phyloP scores from a whole-genome alignment of 1,140 invertebrate genomes.

The Portunus trituberculatus region DNA sequence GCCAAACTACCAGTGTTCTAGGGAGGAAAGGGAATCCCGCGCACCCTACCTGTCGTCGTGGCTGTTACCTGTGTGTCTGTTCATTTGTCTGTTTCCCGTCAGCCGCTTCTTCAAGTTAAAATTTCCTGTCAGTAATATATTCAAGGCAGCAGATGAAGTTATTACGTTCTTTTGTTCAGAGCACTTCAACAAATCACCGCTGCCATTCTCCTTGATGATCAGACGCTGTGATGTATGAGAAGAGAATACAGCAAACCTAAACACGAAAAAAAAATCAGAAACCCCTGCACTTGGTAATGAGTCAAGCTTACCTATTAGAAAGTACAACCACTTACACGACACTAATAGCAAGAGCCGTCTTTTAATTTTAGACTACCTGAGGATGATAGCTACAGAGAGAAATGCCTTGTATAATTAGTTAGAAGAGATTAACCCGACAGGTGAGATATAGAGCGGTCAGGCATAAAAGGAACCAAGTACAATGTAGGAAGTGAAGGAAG shows the following conservation, averaged over 20 bases:
- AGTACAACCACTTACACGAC: background rate
- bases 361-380: background rate
- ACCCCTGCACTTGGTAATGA: background rate
- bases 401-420: slow-evolving; percentile 23
- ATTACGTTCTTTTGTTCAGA: background rate
- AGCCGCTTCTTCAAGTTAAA: background rate
- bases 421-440: background rate
- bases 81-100: background rate
- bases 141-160: background rate
- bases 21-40: background rate
- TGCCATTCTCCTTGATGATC: slow-evolving; percentile 12
- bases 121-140: background rate
- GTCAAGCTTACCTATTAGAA: background rate
- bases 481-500: background rate
- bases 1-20: background rate
- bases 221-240: background rate
- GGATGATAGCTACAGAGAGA: slow-evolving; percentile 21
- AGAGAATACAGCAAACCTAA: background rate
- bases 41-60: background rate
- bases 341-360: background rate
- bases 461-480: background rate
- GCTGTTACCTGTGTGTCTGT: background rate
- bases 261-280: background rate
- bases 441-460: background rate
- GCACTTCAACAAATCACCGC: background rate